phyloP scores from a whole-genome alignment of 2,113 vertebrate genomes.

The Sylvietta virens region DNA sequence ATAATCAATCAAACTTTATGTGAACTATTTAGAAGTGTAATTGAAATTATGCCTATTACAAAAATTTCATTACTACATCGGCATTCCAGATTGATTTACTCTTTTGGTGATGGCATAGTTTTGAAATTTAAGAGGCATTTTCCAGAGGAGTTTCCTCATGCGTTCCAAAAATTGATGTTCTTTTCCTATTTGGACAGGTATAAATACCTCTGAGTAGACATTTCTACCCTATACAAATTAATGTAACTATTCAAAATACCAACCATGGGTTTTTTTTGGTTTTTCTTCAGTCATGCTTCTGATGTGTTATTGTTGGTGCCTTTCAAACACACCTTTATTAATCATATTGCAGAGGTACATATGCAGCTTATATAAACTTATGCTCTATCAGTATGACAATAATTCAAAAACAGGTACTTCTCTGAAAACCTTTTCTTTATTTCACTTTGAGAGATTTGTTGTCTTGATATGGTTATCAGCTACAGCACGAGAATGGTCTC shows the following conservation, averaged over 20 bases:
- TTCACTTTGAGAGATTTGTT: background rate
- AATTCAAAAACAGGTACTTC: background rate
- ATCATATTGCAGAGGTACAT: background rate
- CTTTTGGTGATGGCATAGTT: background rate
- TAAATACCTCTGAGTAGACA: background rate
- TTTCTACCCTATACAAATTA: background rate
- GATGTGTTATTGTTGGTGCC: background rate
- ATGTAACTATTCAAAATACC: background rate
- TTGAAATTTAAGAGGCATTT: background rate
- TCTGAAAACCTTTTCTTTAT: background rate
- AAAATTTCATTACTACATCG: background rate
- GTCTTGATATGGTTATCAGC: background rate
- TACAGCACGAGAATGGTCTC: background rate
- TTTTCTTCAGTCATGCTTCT: background rate
- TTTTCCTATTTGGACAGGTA: background rate
- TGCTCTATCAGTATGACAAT: background rate
- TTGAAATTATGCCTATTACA: background rate
- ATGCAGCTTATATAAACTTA: background rate
- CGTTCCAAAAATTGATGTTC: background rate
- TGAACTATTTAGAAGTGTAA: background rate
- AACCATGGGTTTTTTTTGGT: rapidly evolving
- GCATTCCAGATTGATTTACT: background rate
- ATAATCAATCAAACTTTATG: background rate
- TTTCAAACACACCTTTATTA: background rate
- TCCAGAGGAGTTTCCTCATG: background rate